A percentile compares a stretch with the other conserved stretches of the same genome.
These are phyloP conservation scores for Lota lota DNA, from an alignment of 2,113 vertebrate genomes.

Conservation along the genomic window DNA sequence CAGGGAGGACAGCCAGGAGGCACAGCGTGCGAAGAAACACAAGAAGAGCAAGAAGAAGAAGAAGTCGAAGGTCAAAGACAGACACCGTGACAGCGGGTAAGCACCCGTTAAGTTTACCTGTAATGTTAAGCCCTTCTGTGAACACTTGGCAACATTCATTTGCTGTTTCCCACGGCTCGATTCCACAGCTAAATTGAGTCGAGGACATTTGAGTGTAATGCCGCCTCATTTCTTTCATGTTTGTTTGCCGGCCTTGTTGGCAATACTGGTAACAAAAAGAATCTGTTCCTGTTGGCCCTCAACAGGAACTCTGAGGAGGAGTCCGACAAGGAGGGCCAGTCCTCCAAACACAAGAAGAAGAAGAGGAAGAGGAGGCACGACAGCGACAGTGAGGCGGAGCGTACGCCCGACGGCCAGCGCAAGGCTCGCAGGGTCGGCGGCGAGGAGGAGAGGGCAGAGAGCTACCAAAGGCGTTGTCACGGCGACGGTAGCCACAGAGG, in stretches of 20 bases:
- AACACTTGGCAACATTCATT: too few species aligned
- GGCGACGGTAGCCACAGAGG: constrained; percentile 29
- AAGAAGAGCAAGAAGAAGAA: constrained; percentile 94
- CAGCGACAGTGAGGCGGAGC: constrained; percentile 56
- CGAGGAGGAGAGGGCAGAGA: constrained; percentile 26
- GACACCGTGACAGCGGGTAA: constrained; percentile 78
- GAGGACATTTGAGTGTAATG: too few species aligned
- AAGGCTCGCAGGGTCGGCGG: constrained; percentile 31
- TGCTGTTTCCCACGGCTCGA: too few species aligned
- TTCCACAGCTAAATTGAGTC: too few species aligned
- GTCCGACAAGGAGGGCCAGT: constrained; percentile 58
- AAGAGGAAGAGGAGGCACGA: constrained; percentile 79
- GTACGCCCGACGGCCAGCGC: not conserved
- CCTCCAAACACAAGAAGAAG: constrained; percentile 82
- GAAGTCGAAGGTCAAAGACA: constrained; percentile 86
- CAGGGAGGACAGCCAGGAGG: constrained; percentile 40
- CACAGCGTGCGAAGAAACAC: constrained; percentile 73
- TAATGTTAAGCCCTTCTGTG: not conserved
- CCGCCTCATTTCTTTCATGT: not conserved
- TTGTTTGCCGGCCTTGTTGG: too few species aligned
- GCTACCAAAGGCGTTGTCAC: constrained; percentile 45
- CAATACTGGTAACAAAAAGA: not conserved
- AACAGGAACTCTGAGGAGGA: constrained; percentile 60
- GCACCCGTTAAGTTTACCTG: constrained; percentile 9
- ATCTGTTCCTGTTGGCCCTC: constrained; percentile 2